These are phyloP conservation scores for Todiramphus chloris DNA, from an alignment of 2,113 vertebrate species.

Conservation along the genomic window DNA sequence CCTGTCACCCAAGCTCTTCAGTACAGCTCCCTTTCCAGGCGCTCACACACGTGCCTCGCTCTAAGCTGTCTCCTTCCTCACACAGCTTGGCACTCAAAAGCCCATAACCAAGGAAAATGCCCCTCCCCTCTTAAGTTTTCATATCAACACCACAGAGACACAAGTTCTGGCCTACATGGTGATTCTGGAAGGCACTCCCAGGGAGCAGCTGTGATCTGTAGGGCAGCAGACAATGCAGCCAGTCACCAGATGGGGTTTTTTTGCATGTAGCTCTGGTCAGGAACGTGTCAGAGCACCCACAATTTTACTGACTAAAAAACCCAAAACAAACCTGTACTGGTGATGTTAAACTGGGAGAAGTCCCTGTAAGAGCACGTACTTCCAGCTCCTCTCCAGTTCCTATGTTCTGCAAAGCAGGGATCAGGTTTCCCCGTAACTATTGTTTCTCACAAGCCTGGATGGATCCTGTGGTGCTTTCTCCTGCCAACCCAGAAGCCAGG, in stretches of 20 bases:
- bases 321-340: not conserved
- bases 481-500: not conserved
- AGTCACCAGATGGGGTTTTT: not conserved
- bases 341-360: not conserved
- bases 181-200: not conserved
- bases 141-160: not conserved
- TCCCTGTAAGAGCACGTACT: accelerated
- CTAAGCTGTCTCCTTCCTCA: not conserved
- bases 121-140: not conserved
- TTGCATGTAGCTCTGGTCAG: not conserved
- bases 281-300: not conserved
- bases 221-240: accelerated
- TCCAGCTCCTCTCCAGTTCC: not conserved
- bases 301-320: not conserved
- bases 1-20: not conserved
- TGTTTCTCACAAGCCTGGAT: not conserved
- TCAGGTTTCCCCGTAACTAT: not conserved
- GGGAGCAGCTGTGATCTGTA: not conserved
- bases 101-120: not conserved
- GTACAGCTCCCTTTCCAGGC: not conserved
- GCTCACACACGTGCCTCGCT: not conserved
- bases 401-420: accelerated
- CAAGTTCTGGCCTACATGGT: accelerated
- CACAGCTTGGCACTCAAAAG: not conserved
- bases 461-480: not conserved